Conservation (phyloP, 1,140 invertebrate genomes). For the Brachionus calyciflorus region DNA sequence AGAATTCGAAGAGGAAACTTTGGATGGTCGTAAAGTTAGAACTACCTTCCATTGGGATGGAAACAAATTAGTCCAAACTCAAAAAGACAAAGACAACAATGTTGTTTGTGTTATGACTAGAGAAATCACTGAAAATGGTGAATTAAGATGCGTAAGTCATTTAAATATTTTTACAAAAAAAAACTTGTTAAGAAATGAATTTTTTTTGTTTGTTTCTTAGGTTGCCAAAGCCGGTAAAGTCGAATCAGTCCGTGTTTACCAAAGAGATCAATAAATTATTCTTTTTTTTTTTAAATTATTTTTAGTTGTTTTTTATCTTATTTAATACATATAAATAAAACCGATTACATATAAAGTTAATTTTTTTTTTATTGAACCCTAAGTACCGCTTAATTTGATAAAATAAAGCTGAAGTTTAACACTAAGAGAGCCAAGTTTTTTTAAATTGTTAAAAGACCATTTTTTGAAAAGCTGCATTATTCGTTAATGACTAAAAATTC, state of each 20-base stretch:
- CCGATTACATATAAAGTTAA: too few species aligned
- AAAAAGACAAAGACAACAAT: constrained; percentile 46
- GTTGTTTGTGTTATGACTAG: constrained; percentile 26
- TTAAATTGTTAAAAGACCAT: too few species aligned
- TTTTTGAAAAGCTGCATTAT: too few species aligned
- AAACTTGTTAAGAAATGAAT: not conserved
- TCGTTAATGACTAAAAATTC: too few species aligned
- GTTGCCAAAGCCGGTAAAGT: constrained; percentile 37
- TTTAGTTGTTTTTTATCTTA: constrained; percentile 14
- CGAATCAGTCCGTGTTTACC: constrained; percentile 43
- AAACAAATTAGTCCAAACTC: constrained; percentile 42
- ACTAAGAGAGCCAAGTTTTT: too few species aligned
- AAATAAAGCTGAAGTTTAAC: too few species aligned
- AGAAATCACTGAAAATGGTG: constrained; percentile 37
- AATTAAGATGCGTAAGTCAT: constrained; percentile 42
- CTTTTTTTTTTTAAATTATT: not conserved
- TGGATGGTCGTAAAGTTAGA: constrained; percentile 44
- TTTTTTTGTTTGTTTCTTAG: not conserved
- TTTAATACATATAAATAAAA: not conserved
- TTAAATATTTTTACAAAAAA: too few species aligned
- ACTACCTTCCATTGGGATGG: constrained; percentile 27
- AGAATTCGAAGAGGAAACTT: constrained; percentile 42
- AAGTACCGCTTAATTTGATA: too few species aligned
- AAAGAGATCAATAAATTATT: constrained; percentile 33
- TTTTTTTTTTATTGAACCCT: too few species aligned